A percentile compares a stretch with the other conserved stretches of the same genome.
These are phyloP conservation scores for Pangasius macronema DNA, from an alignment of 2,797 vertebrate genomes.

Conservation along the genomic window DNA sequence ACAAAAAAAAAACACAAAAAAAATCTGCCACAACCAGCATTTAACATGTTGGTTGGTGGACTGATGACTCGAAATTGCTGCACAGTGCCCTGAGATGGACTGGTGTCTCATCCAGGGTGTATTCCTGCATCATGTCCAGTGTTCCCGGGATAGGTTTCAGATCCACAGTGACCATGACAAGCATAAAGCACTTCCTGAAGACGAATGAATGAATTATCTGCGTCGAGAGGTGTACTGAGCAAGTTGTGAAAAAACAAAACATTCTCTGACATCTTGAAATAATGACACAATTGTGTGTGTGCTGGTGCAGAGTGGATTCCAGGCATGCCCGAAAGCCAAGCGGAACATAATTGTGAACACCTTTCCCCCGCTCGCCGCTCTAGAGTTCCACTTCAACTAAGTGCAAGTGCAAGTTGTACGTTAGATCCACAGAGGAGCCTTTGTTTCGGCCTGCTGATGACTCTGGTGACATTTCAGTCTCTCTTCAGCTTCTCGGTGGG, in stretches of 20 bases:
- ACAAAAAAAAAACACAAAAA: not conserved
- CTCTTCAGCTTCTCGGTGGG: slow-evolving; percentile 56
- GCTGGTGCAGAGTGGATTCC: slow-evolving; percentile 64
- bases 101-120: not conserved
- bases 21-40: slow-evolving; percentile 31
- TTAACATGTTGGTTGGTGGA: slow-evolving; percentile 60
- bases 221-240: slow-evolving; percentile 48
- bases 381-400: slow-evolving; percentile 47
- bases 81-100: not conserved
- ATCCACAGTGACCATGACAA: not conserved
- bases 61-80: not conserved
- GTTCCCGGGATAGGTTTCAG: not conserved
- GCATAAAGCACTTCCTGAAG: not conserved
- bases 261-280: slow-evolving; percentile 50
- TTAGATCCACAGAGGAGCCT: slow-evolving; percentile 65
- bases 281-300: slow-evolving; percentile 68
- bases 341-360: slow-evolving; percentile 58
- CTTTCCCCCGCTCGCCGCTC: slow-evolving; percentile 39
- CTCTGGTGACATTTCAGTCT: slow-evolving; percentile 71
- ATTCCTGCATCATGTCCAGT: not conserved
- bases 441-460: slow-evolving; percentile 63
- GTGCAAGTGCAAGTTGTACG: slow-evolving; percentile 59
- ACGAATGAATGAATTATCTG: slow-evolving; percentile 16
- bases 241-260: slow-evolving; percentile 57
- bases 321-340: slow-evolving; percentile 64